A percentile compares a stretch with the other conserved stretches of the same genome.
Conservation (phyloP, 2,888 invertebrate genomes). For the Melinaea marsaeus region DNA sequence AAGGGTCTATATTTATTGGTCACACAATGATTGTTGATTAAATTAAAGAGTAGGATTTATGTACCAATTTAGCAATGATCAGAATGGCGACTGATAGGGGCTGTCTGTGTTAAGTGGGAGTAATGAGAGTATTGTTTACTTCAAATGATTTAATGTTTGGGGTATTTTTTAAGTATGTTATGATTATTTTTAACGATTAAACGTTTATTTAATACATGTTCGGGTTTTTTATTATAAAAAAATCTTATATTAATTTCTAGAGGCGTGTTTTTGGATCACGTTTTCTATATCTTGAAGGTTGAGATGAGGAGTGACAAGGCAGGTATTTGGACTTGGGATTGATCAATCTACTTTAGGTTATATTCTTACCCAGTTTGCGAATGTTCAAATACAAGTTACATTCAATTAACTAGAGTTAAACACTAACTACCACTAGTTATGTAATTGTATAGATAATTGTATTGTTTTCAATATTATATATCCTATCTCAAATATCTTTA, state of each 20-base stretch:
- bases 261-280: too few species aligned
- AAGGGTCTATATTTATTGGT: constrained; percentile 49
- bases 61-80: constrained; percentile 74
- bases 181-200: constrained; percentile 9
- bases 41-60: constrained; percentile 75
- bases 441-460: background rate
- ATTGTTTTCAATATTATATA: background rate
- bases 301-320: too few species aligned
- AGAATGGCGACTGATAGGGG: constrained; percentile 68
- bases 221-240: too few species aligned
- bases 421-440: background rate
- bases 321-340: too few species aligned
- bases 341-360: too few species aligned
- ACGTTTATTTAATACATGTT: background rate
- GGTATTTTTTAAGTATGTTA: constrained; percentile 12
- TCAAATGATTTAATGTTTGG: constrained; percentile 20
- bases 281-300: too few species aligned
- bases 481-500: background rate
- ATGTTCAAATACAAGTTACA: too few species aligned
- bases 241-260: too few species aligned
- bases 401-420: too few species aligned
- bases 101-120: constrained; percentile 54
- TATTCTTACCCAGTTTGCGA: too few species aligned
- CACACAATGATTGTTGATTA: constrained; percentile 64
- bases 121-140: constrained; percentile 40